Conservation (phyloP, 2,797 vertebrate genomes). For the Octomys mimax region DNA sequence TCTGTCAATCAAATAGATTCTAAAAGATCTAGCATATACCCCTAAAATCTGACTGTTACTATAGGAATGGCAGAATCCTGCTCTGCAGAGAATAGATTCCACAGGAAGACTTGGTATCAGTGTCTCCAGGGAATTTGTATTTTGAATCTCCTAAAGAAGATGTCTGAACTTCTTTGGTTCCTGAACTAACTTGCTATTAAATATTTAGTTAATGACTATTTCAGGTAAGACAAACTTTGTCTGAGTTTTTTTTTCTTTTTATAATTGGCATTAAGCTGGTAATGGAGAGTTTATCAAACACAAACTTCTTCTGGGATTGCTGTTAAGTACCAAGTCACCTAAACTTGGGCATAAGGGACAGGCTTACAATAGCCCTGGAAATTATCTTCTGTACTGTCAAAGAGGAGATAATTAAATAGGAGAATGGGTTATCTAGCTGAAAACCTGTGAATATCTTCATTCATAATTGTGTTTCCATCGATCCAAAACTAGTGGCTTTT, state of each 20-base stretch:
- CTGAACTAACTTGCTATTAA: neutral
- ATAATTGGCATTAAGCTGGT: constrained; percentile 8
- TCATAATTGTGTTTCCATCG: neutral
- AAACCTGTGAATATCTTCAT: neutral
- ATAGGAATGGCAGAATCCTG: neutral
- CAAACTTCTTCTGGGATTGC: constrained; percentile 19
- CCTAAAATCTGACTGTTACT: neutral
- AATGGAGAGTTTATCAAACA: neutral
- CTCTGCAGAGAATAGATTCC: neutral
- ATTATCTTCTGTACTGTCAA: neutral
- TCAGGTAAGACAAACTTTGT: neutral
- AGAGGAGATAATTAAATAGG: neutral
- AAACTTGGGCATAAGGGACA: neutral
- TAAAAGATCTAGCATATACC: neutral
- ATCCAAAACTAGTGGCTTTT: neutral
- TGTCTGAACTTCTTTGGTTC: neutral
- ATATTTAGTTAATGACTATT: constrained; percentile 1
- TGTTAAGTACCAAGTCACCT: neutral
- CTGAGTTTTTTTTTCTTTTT: neutral
- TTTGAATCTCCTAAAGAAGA: constrained; percentile 42
- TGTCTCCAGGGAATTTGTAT: neutral
- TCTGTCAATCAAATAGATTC: neutral
- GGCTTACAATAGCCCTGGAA: neutral
- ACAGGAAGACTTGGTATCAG: neutral
- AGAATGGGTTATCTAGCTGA: neutral